Conservation (phyloP, 2,797 vertebrate species). For the Sarcoramphus papa region DNA sequence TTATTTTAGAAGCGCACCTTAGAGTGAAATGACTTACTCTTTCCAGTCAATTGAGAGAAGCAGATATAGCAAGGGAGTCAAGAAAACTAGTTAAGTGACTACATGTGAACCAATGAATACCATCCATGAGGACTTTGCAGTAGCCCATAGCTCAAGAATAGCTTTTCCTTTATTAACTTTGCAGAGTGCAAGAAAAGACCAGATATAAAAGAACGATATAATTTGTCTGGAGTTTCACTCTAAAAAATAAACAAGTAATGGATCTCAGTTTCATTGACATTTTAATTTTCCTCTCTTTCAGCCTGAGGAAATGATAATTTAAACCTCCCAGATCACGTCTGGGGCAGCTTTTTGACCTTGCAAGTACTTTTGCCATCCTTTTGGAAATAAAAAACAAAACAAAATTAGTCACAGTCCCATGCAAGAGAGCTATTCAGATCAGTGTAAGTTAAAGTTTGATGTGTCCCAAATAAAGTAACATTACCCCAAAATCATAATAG, state of each 20-base stretch:
- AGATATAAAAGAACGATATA: not conserved
- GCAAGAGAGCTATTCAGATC: not conserved
- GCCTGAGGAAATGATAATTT: not conserved
- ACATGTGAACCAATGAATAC: not conserved
- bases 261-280: not conserved
- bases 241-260: not conserved
- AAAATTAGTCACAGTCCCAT: not conserved
- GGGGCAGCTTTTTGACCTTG: not conserved
- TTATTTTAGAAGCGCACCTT: not conserved
- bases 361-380: not conserved
- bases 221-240: not conserved
- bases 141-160: not conserved
- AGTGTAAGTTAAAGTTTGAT: not conserved
- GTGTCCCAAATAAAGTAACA: not conserved
- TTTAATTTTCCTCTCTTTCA: not conserved
- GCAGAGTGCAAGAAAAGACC: not conserved
- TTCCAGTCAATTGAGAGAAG: not conserved
- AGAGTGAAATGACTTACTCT: not conserved
- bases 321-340: not conserved
- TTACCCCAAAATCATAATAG: not conserved
- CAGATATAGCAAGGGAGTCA: not conserved
- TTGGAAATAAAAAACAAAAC: not conserved
- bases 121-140: not conserved
- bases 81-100: not conserved
- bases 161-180: not conserved